A percentile compares a stretch with the other conserved stretches of the same genome.
phyloP scores from a whole-genome alignment of 2,797 vertebrate genomes.

The Triplophysa yarkandensis region DNA sequence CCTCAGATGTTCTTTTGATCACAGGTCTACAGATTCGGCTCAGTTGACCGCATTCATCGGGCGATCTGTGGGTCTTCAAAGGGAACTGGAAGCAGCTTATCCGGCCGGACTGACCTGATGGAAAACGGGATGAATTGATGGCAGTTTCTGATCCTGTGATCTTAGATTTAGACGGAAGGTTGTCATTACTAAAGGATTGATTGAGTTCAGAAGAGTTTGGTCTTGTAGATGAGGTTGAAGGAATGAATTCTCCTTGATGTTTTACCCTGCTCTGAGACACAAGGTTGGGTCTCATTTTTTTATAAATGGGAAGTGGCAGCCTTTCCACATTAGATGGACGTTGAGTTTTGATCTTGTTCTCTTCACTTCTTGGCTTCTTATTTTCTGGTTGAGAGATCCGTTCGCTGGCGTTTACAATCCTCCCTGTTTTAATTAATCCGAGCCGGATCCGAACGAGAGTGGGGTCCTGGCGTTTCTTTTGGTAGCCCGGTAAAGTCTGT shows the following conservation, averaged over 20 bases:
- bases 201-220: neutral
- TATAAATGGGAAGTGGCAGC: slow-evolving; percentile 45
- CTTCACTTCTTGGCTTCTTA: slow-evolving; percentile 37
- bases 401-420: slow-evolving; percentile 51
- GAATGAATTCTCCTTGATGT: slow-evolving; percentile 22
- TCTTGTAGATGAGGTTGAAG: too few species aligned
- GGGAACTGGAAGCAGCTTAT: slow-evolving; percentile 40
- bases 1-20: slow-evolving; percentile 48
- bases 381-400: slow-evolving; percentile 44
- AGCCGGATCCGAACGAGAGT: slow-evolving; percentile 58
- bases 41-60: slow-evolving; percentile 20
- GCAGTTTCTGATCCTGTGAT: slow-evolving; percentile 48
- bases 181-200: slow-evolving; percentile 20
- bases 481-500: slow-evolving; percentile 46
- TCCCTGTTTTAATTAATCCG: slow-evolving; percentile 60
- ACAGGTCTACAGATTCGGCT: slow-evolving; percentile 41
- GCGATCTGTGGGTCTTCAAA: slow-evolving; percentile 44
- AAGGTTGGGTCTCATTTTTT: slow-evolving; percentile 7
- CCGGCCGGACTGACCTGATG: slow-evolving; percentile 33
- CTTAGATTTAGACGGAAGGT: slow-evolving; percentile 47
- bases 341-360: slow-evolving; percentile 40
- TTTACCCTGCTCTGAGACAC: slow-evolving; percentile 18
- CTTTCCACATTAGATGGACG: slow-evolving; percentile 42
- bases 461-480: slow-evolving; percentile 50
- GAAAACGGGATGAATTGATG: slow-evolving; percentile 1